These are phyloP conservation scores for Ophion obscuratus DNA, from an alignment of 2,888 invertebrate species.

Conservation along the genomic window DNA sequence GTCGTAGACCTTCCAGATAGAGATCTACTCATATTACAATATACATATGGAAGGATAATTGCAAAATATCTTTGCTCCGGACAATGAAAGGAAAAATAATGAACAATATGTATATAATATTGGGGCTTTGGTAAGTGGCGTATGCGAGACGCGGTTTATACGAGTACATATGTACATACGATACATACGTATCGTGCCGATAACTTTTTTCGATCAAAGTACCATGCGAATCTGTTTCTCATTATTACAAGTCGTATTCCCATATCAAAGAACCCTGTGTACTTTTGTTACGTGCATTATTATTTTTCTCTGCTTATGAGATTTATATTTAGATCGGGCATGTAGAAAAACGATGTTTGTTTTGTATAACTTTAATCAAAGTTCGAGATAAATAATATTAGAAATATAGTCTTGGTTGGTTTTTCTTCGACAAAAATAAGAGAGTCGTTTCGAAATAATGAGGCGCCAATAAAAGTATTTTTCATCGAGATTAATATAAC, in stretches of 20 bases:
- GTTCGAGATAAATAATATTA: neutral
- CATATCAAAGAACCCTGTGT: slow-evolving; percentile 65
- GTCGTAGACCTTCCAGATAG: slow-evolving; percentile 64
- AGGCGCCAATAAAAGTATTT: too few relatives aligned
- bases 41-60: slow-evolving; percentile 77
- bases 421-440: neutral
- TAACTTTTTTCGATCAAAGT: slow-evolving; percentile 37
- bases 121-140: slow-evolving; percentile 37
- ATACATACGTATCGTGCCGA: neutral
- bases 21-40: slow-evolving; percentile 70
- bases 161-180: slow-evolving; percentile 32
- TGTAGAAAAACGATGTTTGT: neutral
- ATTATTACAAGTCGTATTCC: slow-evolving; percentile 28
- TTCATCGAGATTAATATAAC: too few relatives aligned
- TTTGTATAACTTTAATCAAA: neutral
- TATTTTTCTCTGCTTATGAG: slow-evolving; percentile 11
- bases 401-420: neutral
- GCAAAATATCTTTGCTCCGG: slow-evolving; percentile 75
- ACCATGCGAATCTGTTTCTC: slow-evolving; percentile 21
- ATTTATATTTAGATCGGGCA: neutral
- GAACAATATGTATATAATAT: slow-evolving; percentile 5
- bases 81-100: slow-evolving; percentile 69
- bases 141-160: slow-evolving; percentile 37
- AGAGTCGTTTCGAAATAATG: neutral
- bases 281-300: slow-evolving; percentile 40